Conservation (phyloP, 2,113 vertebrate genomes). For the Engystomops pustulosus region DNA sequence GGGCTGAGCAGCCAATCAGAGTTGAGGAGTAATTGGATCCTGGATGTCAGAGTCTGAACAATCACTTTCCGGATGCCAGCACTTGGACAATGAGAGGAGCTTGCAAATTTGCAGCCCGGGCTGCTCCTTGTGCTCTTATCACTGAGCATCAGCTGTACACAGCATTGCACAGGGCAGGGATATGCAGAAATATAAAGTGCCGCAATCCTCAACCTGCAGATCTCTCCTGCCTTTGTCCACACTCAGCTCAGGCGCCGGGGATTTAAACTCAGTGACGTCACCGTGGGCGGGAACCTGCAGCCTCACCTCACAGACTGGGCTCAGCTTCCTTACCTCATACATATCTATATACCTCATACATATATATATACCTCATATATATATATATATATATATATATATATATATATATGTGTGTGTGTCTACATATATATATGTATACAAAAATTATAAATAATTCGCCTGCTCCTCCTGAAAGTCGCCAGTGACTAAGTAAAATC, state of each 20-base stretch:
- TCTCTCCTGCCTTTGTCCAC: not conserved
- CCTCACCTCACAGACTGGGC: not conserved
- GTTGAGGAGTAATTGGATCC: not conserved
- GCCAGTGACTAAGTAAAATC: too few relatives aligned
- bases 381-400: not conserved
- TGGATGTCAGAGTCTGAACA: conserved; percentile 11
- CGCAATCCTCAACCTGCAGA: not conserved
- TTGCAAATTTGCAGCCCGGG: not conserved
- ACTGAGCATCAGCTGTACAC: not conserved
- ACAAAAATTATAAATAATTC: too few relatives aligned
- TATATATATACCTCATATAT: not conserved
- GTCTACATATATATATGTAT: too few relatives aligned
- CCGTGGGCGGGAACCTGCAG: not conserved
- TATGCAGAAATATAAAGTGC: too few relatives aligned
- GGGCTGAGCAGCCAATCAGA: conserved; percentile 5
- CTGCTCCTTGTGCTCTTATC: not conserved
- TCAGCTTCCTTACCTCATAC: too few relatives aligned
- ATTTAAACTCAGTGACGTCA: conserved; percentile 40
- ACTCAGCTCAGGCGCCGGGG: conserved; percentile 3
- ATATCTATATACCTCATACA: not conserved
- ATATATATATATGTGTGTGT: not conserved
- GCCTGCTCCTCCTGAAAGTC: too few relatives aligned
- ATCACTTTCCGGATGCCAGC: conserved; percentile 36
- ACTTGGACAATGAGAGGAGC: conserved; percentile 6
- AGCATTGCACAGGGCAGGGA: not conserved